Evolutionary conservation across 2,113 vertebrate genomes (phyloP).

Genomic region (Hemicordylus capensis): DNA sequence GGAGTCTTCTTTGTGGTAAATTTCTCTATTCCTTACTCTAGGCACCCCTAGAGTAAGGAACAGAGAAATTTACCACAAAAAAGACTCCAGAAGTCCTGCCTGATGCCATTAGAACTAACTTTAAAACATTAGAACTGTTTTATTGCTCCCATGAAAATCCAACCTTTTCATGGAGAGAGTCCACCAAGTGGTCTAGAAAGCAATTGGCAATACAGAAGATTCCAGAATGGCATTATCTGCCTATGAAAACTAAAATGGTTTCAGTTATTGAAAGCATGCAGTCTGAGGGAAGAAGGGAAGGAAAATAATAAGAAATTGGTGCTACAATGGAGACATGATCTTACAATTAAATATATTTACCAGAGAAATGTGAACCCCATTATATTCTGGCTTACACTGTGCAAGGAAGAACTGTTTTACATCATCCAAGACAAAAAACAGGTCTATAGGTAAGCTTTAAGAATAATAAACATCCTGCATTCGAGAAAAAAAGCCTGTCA

Average conservation of each 20-base stretch:
- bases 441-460: conserved; percentile 88
- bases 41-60: no score
- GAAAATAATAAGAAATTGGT: conserved; percentile 51
- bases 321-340: conserved; percentile 69
- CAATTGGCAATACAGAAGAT: background rate
- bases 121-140: no score
- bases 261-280: background rate
- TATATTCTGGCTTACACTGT: conserved; percentile 72
- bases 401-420: conserved; percentile 82
- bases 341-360: conserved; percentile 83
- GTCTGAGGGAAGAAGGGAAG: conserved; percentile 23
- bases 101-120: no score
- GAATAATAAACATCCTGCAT: conserved; percentile 87
- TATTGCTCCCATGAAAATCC: background rate
- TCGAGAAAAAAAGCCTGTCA: conserved; percentile 83
- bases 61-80: no score
- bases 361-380: conserved; percentile 80
- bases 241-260: background rate
- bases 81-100: no score
- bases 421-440: conserved; percentile 85
- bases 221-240: background rate
- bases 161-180: background rate
- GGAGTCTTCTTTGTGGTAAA: background rate
- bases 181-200: background rate
- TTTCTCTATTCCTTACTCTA: background rate